These are phyloP conservation scores for Euleptes europaea DNA, from an alignment of 2,113 vertebrate species.

Conservation along the genomic window DNA sequence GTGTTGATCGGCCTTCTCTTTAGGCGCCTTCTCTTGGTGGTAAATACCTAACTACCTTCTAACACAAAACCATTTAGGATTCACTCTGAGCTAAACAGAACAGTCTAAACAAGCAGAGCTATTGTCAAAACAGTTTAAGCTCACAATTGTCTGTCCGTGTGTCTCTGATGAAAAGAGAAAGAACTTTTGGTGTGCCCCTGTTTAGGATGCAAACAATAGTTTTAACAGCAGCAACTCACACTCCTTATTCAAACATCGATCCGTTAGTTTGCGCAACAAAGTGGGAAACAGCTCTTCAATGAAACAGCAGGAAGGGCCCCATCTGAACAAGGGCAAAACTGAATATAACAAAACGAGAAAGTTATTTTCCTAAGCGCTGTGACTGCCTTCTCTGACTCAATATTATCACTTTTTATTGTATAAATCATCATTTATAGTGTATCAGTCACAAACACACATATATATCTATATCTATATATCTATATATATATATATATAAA, in stretches of 20 bases:
- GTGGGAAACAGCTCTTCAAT: background rate
- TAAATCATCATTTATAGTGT: no score
- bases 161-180: background rate
- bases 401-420: background rate
- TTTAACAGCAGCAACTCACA: background rate
- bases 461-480: no score
- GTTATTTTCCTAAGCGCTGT: background rate
- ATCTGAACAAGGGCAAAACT: background rate
- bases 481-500: no score
- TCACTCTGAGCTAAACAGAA: no score
- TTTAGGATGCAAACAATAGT: background rate
- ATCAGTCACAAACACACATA: no score
- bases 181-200: background rate
- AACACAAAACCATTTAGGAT: background rate
- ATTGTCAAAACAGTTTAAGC: background rate
- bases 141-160: background rate
- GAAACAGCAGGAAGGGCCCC: background rate
- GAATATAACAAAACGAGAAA: background rate
- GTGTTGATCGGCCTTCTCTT: background rate
- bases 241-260: background rate
- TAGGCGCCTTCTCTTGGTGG: background rate
- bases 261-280: background rate
- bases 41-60: background rate
- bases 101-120: background rate
- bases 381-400: background rate